Evolutionary conservation across 2,888 invertebrate species (phyloP).

Genomic region (Brenthis daphne): DNA sequence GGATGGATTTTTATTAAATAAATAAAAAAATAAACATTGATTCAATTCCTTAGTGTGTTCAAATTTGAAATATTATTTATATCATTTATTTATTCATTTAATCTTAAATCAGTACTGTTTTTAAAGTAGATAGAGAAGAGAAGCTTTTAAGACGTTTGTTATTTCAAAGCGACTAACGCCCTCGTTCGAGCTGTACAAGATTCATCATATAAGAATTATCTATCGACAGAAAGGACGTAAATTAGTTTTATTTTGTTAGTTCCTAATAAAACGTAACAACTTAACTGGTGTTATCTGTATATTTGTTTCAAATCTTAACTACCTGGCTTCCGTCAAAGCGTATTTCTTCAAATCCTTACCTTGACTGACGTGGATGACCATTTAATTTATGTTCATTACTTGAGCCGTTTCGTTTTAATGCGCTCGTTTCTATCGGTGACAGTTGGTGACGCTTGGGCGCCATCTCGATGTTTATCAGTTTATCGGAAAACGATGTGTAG

Average conservation of each 20-base stretch:
- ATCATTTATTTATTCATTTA: no score
- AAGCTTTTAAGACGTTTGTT: background rate
- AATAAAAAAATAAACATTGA: no score
- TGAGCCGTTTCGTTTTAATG: slow-evolving; percentile 74
- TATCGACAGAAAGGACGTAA: slow-evolving; percentile 59
- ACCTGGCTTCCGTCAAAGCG: slow-evolving; percentile 78
- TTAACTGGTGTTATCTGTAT: slow-evolving; percentile 77
- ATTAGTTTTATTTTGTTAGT: slow-evolving; percentile 74
- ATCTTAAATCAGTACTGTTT: no score
- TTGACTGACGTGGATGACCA: slow-evolving; percentile 76
- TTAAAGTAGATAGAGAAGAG: no score
- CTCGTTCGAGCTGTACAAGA: background rate
- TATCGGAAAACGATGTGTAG: slow-evolving; percentile 53
- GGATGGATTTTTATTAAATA: no score
- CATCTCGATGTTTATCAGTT: slow-evolving; percentile 74
- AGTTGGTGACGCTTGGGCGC: slow-evolving; percentile 76
- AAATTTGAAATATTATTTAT: no score
- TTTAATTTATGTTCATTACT: slow-evolving; percentile 79
- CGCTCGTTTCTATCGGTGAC: slow-evolving; percentile 72
- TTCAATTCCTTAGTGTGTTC: no score
- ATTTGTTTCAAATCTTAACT: slow-evolving; percentile 78
- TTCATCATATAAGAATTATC: slow-evolving; percentile 36
- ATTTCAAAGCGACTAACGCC: background rate
- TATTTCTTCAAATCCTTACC: slow-evolving; percentile 64
- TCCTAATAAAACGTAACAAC: slow-evolving; percentile 78